Conservation (phyloP, 2,113 vertebrate genomes). For the Balaeniceps rex region DNA sequence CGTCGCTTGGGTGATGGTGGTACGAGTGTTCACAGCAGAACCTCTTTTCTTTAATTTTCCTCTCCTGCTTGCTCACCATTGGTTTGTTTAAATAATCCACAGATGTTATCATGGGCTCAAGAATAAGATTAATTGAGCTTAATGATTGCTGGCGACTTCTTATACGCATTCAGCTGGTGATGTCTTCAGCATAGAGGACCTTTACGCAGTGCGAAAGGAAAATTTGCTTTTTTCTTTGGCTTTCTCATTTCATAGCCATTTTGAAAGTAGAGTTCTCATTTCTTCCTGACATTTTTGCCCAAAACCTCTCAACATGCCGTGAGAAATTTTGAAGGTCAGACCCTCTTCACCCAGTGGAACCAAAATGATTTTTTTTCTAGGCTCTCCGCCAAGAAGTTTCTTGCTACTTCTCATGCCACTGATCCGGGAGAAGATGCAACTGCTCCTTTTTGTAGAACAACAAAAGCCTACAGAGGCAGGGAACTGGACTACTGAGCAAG, state of each 20-base stretch:
- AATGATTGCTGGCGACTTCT: background rate
- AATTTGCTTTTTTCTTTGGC: background rate
- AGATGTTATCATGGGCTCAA: conserved; percentile 20
- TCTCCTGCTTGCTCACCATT: background rate
- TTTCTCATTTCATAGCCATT: background rate
- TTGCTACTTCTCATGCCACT: background rate
- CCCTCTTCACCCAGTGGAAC: background rate
- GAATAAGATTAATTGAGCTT: conserved; percentile 49
- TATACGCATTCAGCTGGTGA: background rate
- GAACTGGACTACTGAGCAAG: background rate
- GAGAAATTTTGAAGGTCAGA: background rate
- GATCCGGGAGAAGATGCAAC: background rate
- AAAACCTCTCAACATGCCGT: background rate
- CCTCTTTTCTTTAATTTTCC: conserved; percentile 1
- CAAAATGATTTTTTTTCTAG: background rate
- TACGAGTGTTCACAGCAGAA: background rate
- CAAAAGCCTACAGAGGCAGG: background rate
- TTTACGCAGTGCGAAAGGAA: background rate
- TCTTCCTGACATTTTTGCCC: background rate
- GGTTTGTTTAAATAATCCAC: conserved; percentile 46
- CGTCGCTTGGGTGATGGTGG: background rate
- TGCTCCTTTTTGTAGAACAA: background rate
- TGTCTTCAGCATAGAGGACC: background rate
- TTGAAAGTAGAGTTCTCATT: background rate
- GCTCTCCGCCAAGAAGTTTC: background rate